Base-by-base conservation (phyloP, 2,113 vertebrate genomes). In the Perognathus longimembris region DNA sequence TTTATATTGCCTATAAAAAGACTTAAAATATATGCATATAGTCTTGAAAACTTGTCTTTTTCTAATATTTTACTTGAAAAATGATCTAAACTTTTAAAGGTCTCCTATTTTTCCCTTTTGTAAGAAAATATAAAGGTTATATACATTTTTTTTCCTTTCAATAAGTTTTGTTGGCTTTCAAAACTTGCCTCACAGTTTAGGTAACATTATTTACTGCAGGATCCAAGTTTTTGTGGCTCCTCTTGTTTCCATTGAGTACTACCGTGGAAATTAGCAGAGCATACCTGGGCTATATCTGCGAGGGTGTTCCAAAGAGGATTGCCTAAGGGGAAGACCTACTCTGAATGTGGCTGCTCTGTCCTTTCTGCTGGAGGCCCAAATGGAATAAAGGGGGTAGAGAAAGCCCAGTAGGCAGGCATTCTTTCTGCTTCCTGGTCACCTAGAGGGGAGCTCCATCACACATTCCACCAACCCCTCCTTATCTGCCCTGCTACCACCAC, bases 111-210 rank as follows among this genome's bases (percentile, higher is more conserved):
- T 4, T 1, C 57, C 6, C 9, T 40, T 91, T 89, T 64, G n/a
- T 85, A 85, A 76, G 45, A 71, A 92, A 94, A 34, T 83, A 15
- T 50, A 75, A 90, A 93, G 11, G 6, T 45, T 11, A 45, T 45
- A 45, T 45, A 11, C 36, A 24, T 76, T 88, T 79, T 80, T 34
- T 67, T 94, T 8, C 20, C 50, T 81, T 94, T 92, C 82, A 50
- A n/a, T 87, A 94, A 90, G 85, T 87, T 28, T 76, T 42, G 71
- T 83, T 93, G 24, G 34, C 38, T 59, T 95, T 92, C 38, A 76
- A 24, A 87, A 40, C 36, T 80, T 92, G 32, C 20, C 36, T 92
- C 5, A 64, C 0, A 40, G 50, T 75, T 36, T 28, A 83, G 64
- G 28, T 81, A 76, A 77, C 78, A 28, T 66, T 77, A 21, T 83